Conservation (phyloP, 2,888 invertebrate species). For the Eupithecia vulgata region DNA sequence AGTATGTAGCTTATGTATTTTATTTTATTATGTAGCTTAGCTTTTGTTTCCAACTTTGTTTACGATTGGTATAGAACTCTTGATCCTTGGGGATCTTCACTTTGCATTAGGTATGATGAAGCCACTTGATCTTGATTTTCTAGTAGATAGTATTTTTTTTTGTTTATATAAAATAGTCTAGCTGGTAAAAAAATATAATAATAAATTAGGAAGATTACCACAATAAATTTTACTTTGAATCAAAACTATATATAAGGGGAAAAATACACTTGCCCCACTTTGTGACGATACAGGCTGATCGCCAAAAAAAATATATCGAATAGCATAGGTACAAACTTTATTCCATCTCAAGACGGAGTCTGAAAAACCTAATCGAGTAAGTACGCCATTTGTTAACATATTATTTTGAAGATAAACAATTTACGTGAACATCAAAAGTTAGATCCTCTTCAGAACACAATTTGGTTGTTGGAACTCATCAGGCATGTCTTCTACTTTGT, state of each 20-base stretch:
- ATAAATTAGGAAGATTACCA: neutral
- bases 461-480: conserved; percentile 23
- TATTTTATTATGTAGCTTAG: neutral
- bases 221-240: too few species aligned
- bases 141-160: too few species aligned
- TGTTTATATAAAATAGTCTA: too few species aligned
- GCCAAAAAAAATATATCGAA: neutral
- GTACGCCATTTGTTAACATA: neutral
- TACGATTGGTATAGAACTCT: too few species aligned
- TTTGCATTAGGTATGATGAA: too few species aligned
- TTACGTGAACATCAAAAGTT: conserved; percentile 30
- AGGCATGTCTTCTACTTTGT: neutral
- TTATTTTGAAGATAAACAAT: conserved; percentile 24
- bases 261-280: too few species aligned
- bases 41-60: neutral
- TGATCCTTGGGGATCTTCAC: too few species aligned
- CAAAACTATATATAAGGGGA: too few species aligned
- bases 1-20: neutral
- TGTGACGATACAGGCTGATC: too few species aligned
- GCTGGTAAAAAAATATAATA: neutral
- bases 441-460: conserved; percentile 26
- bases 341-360: neutral
- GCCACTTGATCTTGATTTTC: too few species aligned
- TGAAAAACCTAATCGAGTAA: conserved; percentile 3
- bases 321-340: neutral